These are phyloP conservation scores for Cotesia vestalis DNA, from an alignment of 1,140 invertebrate species.

Conservation along the genomic window DNA sequence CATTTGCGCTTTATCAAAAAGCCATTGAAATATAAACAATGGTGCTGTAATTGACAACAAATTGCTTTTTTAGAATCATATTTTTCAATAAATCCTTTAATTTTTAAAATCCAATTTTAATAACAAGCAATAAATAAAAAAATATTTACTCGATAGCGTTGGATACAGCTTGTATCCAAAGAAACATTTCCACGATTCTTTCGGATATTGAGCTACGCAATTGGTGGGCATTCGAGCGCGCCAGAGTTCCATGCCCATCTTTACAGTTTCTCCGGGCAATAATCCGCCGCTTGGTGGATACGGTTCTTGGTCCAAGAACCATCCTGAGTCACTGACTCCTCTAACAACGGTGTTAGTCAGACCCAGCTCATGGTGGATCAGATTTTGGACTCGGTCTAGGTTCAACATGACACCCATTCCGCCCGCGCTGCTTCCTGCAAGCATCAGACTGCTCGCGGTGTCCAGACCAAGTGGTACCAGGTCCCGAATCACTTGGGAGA, in stretches of 20 bases:
- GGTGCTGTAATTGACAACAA: conserved; percentile 71
- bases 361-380: conserved; percentile 71
- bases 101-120: background rate
- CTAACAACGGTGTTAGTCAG: conserved; percentile 76
- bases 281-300: conserved; percentile 65
- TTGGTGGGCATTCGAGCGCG: conserved; percentile 79
- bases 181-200: conserved; percentile 89
- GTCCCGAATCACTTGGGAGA: conserved; percentile 79
- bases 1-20: conserved; percentile 95
- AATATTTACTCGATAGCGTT: conserved; percentile 77
- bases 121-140: background rate
- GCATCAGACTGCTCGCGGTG: conserved; percentile 73
- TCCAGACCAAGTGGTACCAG: conserved; percentile 72
- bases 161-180: conserved; percentile 92
- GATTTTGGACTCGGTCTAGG: conserved; percentile 80
- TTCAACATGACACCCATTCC: conserved; percentile 92
- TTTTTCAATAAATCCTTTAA: background rate
- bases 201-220: conserved; percentile 74
- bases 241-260: conserved; percentile 85
- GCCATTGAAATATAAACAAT: conserved; percentile 93
- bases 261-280: conserved; percentile 74
- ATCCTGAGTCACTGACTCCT: conserved; percentile 89
- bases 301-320: conserved; percentile 89
- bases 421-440: conserved; percentile 93
- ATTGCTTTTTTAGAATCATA: background rate